Evolutionary conservation across 2,888 invertebrate genomes (phyloP), one percentile per base, ranked within the genome.

Genomic region (Drosophila bunnanda): DNA sequence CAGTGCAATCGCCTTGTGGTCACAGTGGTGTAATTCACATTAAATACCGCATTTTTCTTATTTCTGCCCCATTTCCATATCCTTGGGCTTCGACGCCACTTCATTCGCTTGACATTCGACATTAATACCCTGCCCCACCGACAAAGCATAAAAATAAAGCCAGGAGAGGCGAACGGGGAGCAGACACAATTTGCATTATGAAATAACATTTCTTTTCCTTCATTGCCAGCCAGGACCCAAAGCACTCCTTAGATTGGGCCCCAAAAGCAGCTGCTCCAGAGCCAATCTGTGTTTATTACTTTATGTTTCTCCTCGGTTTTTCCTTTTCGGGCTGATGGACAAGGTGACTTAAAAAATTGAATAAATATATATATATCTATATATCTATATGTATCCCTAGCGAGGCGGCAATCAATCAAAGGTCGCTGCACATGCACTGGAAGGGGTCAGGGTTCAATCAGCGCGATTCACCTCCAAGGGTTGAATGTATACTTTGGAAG

Each of bases 21-120:
- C 92, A 92, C 92, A 92, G 90, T 91, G 92, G 92, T 90, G 86
- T 91, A 92, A 92, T 92, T 92, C 90, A 90, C 89, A 91, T 91
- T 91, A 92, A 91, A 91, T 90, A 79, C 89, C 86, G 68, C 87
- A 89, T 90, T 90, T 90, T 88, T 86, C 87, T 82, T 88, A 89
- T 89, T 88, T 79, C 67, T 43, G 46, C 53, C 61, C 57, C 53
- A 78, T 82, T 85, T 86, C 80, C 82, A 79, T 86, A 82, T 80
- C 54, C 55, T 30, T 53, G 22, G 52, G 44, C 34, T 15, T 1
- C 41, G 39, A 78, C 78, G 76, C 83, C 78, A 77, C 81, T 80
- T 84, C 82, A 78, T 78, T 82, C 76, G 77, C 76, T 80, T 87
- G 89, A 89, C 89, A 89, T 88, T 82, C 88, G 89, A 88, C 89